Percentiles rank a stretch among this genome's conserved stretches.
These are phyloP conservation scores for Troilus luridus DNA, from an alignment of 2,888 invertebrate species.

Conservation along the genomic window DNA sequence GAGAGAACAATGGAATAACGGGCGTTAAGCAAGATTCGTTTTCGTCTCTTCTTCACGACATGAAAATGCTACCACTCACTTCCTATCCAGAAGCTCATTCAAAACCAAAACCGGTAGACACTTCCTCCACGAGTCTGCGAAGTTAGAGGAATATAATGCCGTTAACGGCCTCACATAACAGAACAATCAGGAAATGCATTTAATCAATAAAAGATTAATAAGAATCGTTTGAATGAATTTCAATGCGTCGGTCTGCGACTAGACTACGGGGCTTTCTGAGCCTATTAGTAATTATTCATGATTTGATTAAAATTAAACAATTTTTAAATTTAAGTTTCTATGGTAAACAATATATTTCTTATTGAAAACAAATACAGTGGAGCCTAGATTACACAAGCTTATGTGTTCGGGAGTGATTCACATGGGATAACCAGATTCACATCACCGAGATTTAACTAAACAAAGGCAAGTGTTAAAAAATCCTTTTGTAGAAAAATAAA, in stretches of 20 bases:
- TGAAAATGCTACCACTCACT: not conserved
- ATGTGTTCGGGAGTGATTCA: no score
- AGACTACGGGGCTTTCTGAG: no score
- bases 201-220: not conserved
- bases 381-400: no score
- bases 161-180: not conserved
- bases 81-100: not conserved
- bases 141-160: slow-evolving; percentile 5
- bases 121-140: slow-evolving; percentile 18
- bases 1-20: slow-evolving; percentile 39
- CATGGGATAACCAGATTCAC: no score
- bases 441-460: no score
- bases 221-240: not conserved
- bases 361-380: no score
- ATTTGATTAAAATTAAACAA: no score
- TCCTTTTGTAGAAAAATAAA: no score
- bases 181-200: not conserved
- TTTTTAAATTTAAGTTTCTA: no score
- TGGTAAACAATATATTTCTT: no score
- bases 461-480: no score
- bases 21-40: slow-evolving; percentile 20
- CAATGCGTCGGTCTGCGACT: not conserved
- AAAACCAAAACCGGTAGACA: slow-evolving; percentile 13
- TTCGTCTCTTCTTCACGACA: slow-evolving; percentile 13
- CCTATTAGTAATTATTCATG: no score